Conservation (phyloP, 2,797 vertebrate genomes). For the Enteromius anoplus region DNA sequence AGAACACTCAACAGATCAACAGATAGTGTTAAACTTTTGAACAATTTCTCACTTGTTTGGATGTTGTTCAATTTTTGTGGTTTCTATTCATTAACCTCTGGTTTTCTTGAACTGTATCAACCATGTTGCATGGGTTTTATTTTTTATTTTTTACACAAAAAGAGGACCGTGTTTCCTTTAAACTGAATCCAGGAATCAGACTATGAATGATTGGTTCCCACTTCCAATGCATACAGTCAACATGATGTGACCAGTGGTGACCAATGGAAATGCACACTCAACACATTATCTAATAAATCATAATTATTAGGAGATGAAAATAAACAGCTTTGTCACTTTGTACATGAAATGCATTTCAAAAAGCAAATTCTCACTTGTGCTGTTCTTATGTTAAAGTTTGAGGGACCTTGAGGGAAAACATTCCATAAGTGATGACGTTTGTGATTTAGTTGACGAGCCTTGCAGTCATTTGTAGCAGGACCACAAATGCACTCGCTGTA, state of each 20-base stretch:
- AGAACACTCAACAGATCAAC: neutral
- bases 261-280: neutral
- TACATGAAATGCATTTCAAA: neutral
- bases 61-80: neutral
- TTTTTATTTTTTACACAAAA: neutral
- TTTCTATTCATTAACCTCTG: neutral
- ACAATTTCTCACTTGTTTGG: neutral
- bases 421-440: neutral
- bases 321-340: neutral
- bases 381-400: neutral
- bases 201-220: neutral
- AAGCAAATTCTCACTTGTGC: neutral
- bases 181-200: too few relatives aligned
- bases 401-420: neutral
- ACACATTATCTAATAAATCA: neutral
- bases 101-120: neutral
- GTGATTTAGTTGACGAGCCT: constrained; percentile 7
- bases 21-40: neutral
- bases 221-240: neutral
- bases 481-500: neutral
- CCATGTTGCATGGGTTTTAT: neutral
- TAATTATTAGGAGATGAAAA: neutral
- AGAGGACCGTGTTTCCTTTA: neutral
- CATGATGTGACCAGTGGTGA: neutral
- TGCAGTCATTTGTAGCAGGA: constrained; percentile 18